These are phyloP conservation scores for Globodera ellingtonae DNA, from an alignment of 1,140 invertebrate species.

Conservation along the genomic window DNA sequence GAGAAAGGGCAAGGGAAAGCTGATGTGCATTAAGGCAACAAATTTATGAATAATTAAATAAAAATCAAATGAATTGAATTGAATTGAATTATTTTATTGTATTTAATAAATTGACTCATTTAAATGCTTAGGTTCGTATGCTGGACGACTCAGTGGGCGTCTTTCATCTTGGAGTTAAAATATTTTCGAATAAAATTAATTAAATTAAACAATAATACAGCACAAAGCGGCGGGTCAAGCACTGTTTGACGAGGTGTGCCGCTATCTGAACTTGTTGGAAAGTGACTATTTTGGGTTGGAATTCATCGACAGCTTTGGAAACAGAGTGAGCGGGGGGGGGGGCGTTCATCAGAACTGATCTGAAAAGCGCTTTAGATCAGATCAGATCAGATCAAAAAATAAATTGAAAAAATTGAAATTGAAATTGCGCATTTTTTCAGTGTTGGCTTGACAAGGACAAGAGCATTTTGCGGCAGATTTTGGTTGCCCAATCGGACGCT, in stretches of 20 bases:
- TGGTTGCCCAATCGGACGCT: slow-evolving; percentile 83
- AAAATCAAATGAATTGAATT: too few relatives aligned
- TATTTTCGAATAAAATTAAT: slow-evolving; percentile 15
- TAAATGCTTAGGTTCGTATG: slow-evolving; percentile 47
- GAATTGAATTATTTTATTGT: not conserved
- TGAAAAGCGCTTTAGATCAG: too few relatives aligned
- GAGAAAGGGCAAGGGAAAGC: slow-evolving; percentile 55
- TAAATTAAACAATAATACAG: slow-evolving; percentile 69
- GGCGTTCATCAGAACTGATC: too few relatives aligned
- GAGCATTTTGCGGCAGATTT: slow-evolving; percentile 88
- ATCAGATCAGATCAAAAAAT: too few relatives aligned
- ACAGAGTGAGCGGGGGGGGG: slow-evolving; percentile 72
- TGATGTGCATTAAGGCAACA: slow-evolving; percentile 63
- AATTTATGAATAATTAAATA: too few relatives aligned
- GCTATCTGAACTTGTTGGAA: slow-evolving; percentile 90
- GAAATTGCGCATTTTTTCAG: slow-evolving; percentile 66
- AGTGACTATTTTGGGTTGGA: slow-evolving; percentile 97
- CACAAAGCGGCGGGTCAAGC: slow-evolving; percentile 88
- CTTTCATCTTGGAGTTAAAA: slow-evolving; percentile 60
- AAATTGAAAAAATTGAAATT: not conserved
- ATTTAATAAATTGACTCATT: slow-evolving; percentile 1
- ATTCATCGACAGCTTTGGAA: slow-evolving; percentile 82
- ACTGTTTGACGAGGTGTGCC: slow-evolving; percentile 92
- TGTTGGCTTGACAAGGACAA: slow-evolving; percentile 98
- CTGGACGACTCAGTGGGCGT: slow-evolving; percentile 63